phyloP scores from a whole-genome alignment of 2,888 invertebrate genomes.

The Microplitis deprimator region DNA sequence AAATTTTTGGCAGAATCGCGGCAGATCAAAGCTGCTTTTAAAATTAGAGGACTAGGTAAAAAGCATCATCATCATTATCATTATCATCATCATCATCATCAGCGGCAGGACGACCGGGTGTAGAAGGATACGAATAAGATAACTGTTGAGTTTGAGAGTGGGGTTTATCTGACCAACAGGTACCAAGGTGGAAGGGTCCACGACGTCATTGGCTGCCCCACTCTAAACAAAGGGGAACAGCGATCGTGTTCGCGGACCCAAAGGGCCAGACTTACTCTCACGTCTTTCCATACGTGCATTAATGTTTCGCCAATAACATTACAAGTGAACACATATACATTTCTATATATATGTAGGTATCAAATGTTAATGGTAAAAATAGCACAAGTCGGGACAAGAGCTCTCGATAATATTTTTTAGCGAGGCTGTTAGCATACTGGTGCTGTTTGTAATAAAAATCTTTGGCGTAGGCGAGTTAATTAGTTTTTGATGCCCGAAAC shows the following conservation, averaged over 20 bases:
- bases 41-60: slow-evolving; percentile 45
- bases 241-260: neutral
- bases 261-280: neutral
- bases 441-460: slow-evolving; percentile 4
- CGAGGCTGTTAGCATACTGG: slow-evolving; percentile 26
- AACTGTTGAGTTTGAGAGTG: slow-evolving; percentile 51
- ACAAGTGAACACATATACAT: too few relatives aligned
- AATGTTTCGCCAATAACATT: neutral
- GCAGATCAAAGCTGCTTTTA: slow-evolving; percentile 59
- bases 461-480: slow-evolving; percentile 41
- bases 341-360: neutral
- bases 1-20: slow-evolving; percentile 42
- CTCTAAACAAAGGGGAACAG: slow-evolving; percentile 42
- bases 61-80: slow-evolving; percentile 22
- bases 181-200: slow-evolving; percentile 59
- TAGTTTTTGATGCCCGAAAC: slow-evolving; percentile 31
- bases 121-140: slow-evolving; percentile 27
- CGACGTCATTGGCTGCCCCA: slow-evolving; percentile 64
- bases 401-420: slow-evolving; percentile 15
- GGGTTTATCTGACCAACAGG: slow-evolving; percentile 66
- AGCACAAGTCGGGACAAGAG: slow-evolving; percentile 2
- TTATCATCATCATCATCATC: slow-evolving; percentile 10
- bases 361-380: neutral
- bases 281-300: neutral
- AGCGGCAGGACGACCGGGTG: slow-evolving; percentile 38